Base-by-base conservation (phyloP, 2,113 vertebrate species). In the Aphyosemion australe region DNA sequence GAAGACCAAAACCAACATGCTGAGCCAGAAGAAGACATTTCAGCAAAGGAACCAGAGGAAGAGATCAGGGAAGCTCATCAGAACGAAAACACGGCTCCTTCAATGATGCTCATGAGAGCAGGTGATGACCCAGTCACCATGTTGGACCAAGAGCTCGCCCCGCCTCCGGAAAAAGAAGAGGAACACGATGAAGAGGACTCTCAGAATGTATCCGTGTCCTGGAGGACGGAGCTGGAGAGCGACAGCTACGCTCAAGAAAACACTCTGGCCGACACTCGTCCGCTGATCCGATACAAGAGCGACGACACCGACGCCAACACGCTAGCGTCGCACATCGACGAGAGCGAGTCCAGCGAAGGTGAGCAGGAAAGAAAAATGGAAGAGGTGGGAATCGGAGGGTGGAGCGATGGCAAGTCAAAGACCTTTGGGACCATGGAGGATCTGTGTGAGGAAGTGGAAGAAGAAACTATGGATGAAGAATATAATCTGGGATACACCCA, bases 201-300 rank as follows among this genome's bases (percentile, higher is more conserved):
- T 42, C 87, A 88, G 72, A 90, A 93, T 41, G 68, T 89, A 55
- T 92, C 88, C 1, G 68, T 88, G 60, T 93, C 91, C 0, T 93
- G 90, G 86, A 88, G 49, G 73, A 90, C 88, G 0, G 93, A 93
- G 74, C 32, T 81, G 11, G 92, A 93, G 48, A 61, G 86, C 10
- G 86, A 92, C 74, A 93, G 92, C 78, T 93, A 92, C 6, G 88
- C 87, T 67, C 89, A 90, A 70, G 93, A 94, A 1, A 92, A 93
- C 83, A 94, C 93, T 1, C 70, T 93, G 0, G 92, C 92, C 0
- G 93, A 93, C 79, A 87, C 90, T 8, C 88, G 89, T 1, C 91
- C 93, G 18, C 83, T 93, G 76, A 93, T 93, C 14, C 87, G 73
- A 26, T 93, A 93, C 79, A 91, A 88, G 69, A 93, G 90, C 1